Percentiles rank a stretch among this genome's conserved stretches.
These are phyloP conservation scores for Asarcornis scutulata DNA, from an alignment of 2,113 vertebrate genomes.

Conservation along the genomic window DNA sequence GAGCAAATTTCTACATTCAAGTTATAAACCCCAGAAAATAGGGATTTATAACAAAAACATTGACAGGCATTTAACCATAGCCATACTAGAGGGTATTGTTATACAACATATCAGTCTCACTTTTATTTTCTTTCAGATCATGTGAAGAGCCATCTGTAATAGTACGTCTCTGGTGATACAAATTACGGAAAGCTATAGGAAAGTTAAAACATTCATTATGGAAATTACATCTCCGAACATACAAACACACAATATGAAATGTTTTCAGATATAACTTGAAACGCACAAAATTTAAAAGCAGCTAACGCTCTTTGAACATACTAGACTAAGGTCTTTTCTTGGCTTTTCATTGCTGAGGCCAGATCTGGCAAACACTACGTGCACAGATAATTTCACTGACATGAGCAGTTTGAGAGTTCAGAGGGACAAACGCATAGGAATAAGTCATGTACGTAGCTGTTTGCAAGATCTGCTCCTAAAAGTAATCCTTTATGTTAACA, in stretches of 20 bases:
- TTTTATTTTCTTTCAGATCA: slow-evolving; percentile 34
- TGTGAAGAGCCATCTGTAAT: not conserved
- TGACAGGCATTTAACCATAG: slow-evolving; percentile 12
- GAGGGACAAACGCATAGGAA: not conserved
- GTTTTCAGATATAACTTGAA: not conserved
- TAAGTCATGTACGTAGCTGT: not conserved
- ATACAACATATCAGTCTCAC: not conserved
- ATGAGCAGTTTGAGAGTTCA: not conserved
- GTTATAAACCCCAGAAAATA: slow-evolving; percentile 31
- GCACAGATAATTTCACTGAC: not conserved
- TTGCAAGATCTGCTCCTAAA: not conserved
- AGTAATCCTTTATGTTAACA: not conserved
- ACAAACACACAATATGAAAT: not conserved
- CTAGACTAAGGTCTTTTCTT: not conserved
- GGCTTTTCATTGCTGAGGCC: not conserved
- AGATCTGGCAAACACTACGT: not conserved
- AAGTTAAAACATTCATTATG: slow-evolving; percentile 5
- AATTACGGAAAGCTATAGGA: not conserved
- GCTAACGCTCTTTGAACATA: not conserved
- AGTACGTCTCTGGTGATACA: slow-evolving; percentile 9
- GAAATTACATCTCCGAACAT: not conserved
- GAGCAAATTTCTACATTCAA: not conserved
- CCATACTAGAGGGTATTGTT: not conserved
- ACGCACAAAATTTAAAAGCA: not conserved
- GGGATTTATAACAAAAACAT: slow-evolving; percentile 34